Evolutionary conservation across 2,797 vertebrate genomes (phyloP), one percentile per base, ranked within the genome.

Genomic region (Trematomus bernacchii): DNA sequence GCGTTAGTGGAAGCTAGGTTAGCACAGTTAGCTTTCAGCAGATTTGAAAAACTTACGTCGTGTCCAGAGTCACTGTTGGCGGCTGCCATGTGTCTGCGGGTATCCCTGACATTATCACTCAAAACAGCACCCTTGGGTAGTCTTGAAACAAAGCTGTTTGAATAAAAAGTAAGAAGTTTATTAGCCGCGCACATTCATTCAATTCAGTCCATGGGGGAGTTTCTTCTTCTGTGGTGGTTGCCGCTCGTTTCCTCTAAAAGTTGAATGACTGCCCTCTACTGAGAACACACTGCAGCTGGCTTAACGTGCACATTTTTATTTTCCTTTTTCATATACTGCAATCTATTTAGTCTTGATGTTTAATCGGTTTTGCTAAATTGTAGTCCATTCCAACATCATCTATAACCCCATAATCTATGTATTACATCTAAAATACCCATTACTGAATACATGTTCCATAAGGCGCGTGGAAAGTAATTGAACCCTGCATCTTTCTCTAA

Each of bases 1-100:
- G 52, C 21, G 19, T 67, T 37, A 33, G 14, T 61, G 57, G 6
- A 21, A 60, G 72, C 53, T 85, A 58, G 21, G 2, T 44, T 63
- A 86, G 78, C 84, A 46, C 23, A 12, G 66, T 57, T 85, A 80
- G 79, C 80, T 65, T 65, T 3, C 7, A 9, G 1, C 3, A 43
- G 5, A 9, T 68, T 55, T n/a, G 53, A 13, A 15, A 16, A 21
- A 91, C 95, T 92, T 86, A 96, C 96, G 95, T 96, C 4, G 96
- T 96, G 6, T 96, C 95, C 11, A 96, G 18, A 4, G 90, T 73
- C 7, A 96, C 93, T 5, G 93, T 96, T n/a, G 95, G 83, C 6
- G 97, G 98, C 87, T 97, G 97, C 98, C 97, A 99, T 3, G 97
- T 93, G 68, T 99, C 97, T 1, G 96, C 95, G 1, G 97, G 97